These are phyloP conservation scores for Paedocypris micromegethes DNA, from an alignment of 2,797 vertebrate species.

Conservation along the genomic window DNA sequence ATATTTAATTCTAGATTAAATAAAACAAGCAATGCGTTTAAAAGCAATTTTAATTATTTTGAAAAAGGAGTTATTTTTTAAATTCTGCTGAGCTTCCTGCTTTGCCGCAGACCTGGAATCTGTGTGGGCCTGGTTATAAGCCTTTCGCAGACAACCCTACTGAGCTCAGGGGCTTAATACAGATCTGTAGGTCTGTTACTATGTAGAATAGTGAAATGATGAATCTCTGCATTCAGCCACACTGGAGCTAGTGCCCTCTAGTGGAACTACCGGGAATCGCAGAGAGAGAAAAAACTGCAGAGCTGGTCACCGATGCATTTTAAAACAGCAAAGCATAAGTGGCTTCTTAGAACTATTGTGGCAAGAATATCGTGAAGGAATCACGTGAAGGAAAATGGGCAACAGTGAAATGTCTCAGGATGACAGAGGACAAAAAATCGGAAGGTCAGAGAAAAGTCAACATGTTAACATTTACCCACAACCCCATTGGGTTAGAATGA, in stretches of 20 bases:
- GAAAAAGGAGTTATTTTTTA: background rate
- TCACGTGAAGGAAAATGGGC: background rate
- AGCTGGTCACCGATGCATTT: conserved; percentile 15
- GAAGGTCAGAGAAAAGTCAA: conserved; percentile 41
- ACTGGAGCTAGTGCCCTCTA: conserved; percentile 36
- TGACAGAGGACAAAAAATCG: conserved; percentile 12
- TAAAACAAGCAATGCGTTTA: background rate
- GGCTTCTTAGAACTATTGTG: conserved; percentile 5
- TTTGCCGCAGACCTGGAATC: background rate
- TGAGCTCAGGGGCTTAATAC: conserved; percentile 29
- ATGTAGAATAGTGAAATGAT: conserved; percentile 49
- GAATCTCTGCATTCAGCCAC: conserved; percentile 33
- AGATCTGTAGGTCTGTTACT: conserved; percentile 53
- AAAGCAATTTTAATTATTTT: background rate
- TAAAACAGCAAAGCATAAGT: conserved; percentile 1
- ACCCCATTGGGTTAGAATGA: conserved; percentile 25
- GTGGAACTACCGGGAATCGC: conserved; percentile 14
- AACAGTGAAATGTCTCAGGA: background rate
- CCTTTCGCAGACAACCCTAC: conserved; percentile 28
- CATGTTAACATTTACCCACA: conserved; percentile 50
- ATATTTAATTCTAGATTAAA: background rate
- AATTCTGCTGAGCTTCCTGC: conserved; percentile 1
- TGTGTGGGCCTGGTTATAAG: conserved; percentile 12
- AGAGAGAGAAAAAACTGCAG: conserved; percentile 17
- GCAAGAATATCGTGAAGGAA: background rate